Base-by-base conservation (phyloP, 2,888 invertebrate species). In the Drosophila basisetae region DNA sequence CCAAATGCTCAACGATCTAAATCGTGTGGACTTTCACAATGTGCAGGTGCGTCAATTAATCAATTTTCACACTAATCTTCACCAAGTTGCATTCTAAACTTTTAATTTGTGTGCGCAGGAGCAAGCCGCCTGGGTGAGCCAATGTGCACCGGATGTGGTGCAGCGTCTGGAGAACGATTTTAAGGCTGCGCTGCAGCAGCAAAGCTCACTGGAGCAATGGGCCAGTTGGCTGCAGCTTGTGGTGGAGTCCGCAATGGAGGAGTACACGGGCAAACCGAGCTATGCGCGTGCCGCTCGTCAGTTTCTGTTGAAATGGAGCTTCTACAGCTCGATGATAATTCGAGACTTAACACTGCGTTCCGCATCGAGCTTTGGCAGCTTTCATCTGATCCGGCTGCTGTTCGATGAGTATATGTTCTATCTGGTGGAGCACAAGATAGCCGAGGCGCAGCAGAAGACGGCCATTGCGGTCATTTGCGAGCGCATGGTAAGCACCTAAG, bases 331-430 rank as follows among this genome's bases (percentile, higher is more conserved):
- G 67, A 98, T 99, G 96, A 98, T 99, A 69, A 99, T 99, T 87
- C 95, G 99, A 56, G 99, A 99, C 94, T 95, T 99, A 79, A 99
- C 99, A 53, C 94, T 99, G 78, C 94, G 98, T 84, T 99, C 99
- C 73, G 99, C 99, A 47, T 98, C 99, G 30, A 99, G 99, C 94
- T 99, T 99, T 94, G 99, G 99, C 62, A 99, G 99, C 80, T 99
- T 99, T 95, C 99, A 99, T 94, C 95, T 99, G 84, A 98, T 99
- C 91, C 96, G 99, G 54, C 95, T 99, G 91, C 95, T 99, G 69
- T 99, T 99, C 94, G 99, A 99, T 94, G 99, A 99, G 94, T 99
- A 99, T 94, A 99, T 99, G 97, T 98, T 99, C 94, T 99, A 98
- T 94, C 95, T 99, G 90, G 97, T 99, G 88, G 99, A 99, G 94